Base-by-base conservation (phyloP, 2,888 invertebrate species). In the Cataglyphis albicans region DNA sequence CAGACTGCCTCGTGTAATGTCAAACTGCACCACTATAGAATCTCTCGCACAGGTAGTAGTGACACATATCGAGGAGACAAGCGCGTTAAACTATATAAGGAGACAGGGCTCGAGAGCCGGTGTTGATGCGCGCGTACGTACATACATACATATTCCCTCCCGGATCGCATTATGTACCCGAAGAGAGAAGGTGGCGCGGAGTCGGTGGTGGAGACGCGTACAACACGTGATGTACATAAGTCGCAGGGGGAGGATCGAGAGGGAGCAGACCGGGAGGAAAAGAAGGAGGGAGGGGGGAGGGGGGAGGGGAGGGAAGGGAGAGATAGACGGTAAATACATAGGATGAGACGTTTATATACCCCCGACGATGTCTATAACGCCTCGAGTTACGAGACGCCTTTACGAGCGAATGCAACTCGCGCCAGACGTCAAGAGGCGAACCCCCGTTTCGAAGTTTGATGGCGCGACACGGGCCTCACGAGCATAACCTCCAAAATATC, bases 261-360 rank as follows among this genome's bases (percentile, higher is more conserved):
- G 41, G 41, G 68, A 18, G 44, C 6, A 12, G 12, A 41, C 12
- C 52, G n/a, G 44, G 44, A 44, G 12, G 41, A 44, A 29, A n/a
- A 38, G 59, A 55, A 12, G n/a, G 32, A 5, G 61, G 32, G 41
- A 32, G 44, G 44, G 3, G 1, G 44, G n/a, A 25, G 21, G 65
- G 21, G 10, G 10, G 64, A 41, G 63, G 32, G 52, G 12, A 55
- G 1, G 44, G 7, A 38, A 32, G 70, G 25, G 74, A 83, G 64
- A 74, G 76, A 89, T 74, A 75, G 87, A 88, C 90, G 91, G 92
- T 94, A 94, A 94, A 93, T 93, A 94, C 93, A 94, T 94, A 92
- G 94, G 94, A 94, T 93, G 93, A 93, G 94, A 94, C 94, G 93
- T 94, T 94, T 94, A 94, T 94, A 93, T 94, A 94, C 94, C 94